phyloP scores from a whole-genome alignment of 30 jellyfish, hydroid and myxozoan species.

The Rhopilema esculentum region DNA sequence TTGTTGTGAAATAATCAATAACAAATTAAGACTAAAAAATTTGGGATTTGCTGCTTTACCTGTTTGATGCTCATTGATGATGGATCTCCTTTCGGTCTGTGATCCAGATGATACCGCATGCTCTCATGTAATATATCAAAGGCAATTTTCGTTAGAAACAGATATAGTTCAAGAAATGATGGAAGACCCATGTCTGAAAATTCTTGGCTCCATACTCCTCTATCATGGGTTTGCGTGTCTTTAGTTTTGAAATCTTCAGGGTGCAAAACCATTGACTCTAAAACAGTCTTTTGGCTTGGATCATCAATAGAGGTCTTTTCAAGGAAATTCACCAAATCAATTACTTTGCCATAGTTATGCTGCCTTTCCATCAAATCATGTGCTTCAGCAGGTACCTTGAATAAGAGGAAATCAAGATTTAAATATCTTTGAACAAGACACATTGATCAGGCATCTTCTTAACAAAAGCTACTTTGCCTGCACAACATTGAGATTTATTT shows the following conservation, averaged over 20 bases:
- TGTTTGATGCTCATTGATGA: slow-evolving; percentile 91
- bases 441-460: background rate
- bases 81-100: slow-evolving; percentile 92
- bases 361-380: slow-evolving; percentile 66
- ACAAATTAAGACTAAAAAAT: no score
- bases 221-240: slow-evolving; percentile 36
- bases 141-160: slow-evolving; percentile 76
- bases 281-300: slow-evolving; percentile 56
- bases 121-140: slow-evolving; percentile 86
- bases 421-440: background rate
- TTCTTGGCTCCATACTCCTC: slow-evolving; percentile 86
- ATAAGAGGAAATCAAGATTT: background rate
- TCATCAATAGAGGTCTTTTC: slow-evolving; percentile 59
- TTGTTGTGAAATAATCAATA: no score
- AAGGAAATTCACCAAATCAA: slow-evolving; percentile 59
- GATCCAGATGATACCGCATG: slow-evolving; percentile 88
- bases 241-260: slow-evolving; percentile 57
- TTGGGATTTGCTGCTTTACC: no score
- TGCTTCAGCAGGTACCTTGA: slow-evolving; percentile 65
- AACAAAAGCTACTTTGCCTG: no score
- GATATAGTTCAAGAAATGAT: slow-evolving; percentile 82
- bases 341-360: slow-evolving; percentile 71
- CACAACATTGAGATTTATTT: no score
- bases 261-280: slow-evolving; percentile 52
- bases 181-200: slow-evolving; percentile 91